Conservation (phyloP, 1,140 invertebrate species). For the Danaus plexippus region DNA sequence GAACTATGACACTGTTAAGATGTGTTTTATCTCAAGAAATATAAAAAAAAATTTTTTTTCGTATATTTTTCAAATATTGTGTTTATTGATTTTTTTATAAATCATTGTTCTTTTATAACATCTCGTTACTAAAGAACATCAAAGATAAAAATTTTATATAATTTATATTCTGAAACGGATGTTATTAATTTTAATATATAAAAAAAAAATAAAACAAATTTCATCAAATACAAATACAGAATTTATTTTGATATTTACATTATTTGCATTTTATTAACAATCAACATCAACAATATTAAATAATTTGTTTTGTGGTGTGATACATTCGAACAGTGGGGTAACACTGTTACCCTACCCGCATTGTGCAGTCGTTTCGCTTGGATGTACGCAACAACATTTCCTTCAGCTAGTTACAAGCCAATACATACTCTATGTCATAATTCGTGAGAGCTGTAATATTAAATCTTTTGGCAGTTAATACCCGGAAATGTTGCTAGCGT, state of each 20-base stretch:
- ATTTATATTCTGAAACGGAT: neutral
- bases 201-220: conserved; percentile 24
- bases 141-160: too few relatives aligned
- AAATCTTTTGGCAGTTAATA: conserved; percentile 23
- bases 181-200: conserved; percentile 9
- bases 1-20: too few relatives aligned
- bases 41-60: too few relatives aligned
- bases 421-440: conserved; percentile 14
- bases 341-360: conserved; percentile 46
- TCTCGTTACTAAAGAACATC: too few relatives aligned
- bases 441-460: conserved; percentile 17
- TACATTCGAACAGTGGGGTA: conserved; percentile 61
- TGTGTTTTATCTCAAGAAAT: too few relatives aligned
- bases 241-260: conserved; percentile 75
- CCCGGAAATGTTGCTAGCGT: conserved; percentile 32
- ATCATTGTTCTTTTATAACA: too few relatives aligned
- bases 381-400: conserved; percentile 22
- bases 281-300: conserved; percentile 75
- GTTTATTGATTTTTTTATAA: too few relatives aligned
- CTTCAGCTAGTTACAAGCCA: conserved; percentile 18
- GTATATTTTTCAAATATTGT: too few relatives aligned
- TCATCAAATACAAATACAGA: conserved; percentile 73
- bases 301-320: conserved; percentile 70
- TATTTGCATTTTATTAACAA: conserved; percentile 75
- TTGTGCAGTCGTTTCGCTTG: conserved; percentile 42